A percentile compares a stretch with the other conserved stretches of the same genome.
Evolutionary conservation across 2,888 invertebrate species (phyloP).

Genomic region (Caprella mutica): DNA sequence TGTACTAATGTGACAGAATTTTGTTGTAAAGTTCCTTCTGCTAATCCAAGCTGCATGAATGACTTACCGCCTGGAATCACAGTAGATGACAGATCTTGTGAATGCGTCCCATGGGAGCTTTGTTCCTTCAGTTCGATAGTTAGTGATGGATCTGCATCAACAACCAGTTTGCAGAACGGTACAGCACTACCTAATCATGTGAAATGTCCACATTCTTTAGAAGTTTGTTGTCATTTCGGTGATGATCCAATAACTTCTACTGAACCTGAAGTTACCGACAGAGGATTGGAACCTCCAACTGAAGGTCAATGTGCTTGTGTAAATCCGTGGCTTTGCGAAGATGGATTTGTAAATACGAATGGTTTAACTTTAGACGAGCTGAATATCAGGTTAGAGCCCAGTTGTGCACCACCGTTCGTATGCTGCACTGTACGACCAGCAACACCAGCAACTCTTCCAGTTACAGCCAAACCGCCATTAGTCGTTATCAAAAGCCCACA

Average conservation of each 20-base stretch:
- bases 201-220: conserved; percentile 11
- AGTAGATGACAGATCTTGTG: conserved; percentile 17
- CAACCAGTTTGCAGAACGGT: conserved; percentile 8
- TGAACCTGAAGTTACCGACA: not conserved
- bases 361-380: conserved; percentile 22
- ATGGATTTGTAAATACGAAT: conserved; percentile 22
- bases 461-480: too few relatives aligned
- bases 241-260: not conserved
- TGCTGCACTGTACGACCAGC: not conserved
- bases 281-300: too few relatives aligned
- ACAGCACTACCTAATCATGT: conserved; percentile 6
- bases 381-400: not conserved
- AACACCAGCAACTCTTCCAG: not conserved
- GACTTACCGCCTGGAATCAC: not conserved
- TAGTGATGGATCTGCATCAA: conserved; percentile 15
- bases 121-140: conserved; percentile 10
- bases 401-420: not conserved
- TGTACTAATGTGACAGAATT: conserved; percentile 12
- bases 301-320: conserved; percentile 20
- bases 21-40: conserved; percentile 12
- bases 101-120: conserved; percentile 17
- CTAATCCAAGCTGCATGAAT: not conserved
- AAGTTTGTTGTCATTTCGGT: conserved; percentile 18
- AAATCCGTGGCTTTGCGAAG: conserved; percentile 13
- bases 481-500: not conserved